phyloP scores from a whole-genome alignment of 2,113 vertebrate species.

The Mesitornis unicolor region DNA sequence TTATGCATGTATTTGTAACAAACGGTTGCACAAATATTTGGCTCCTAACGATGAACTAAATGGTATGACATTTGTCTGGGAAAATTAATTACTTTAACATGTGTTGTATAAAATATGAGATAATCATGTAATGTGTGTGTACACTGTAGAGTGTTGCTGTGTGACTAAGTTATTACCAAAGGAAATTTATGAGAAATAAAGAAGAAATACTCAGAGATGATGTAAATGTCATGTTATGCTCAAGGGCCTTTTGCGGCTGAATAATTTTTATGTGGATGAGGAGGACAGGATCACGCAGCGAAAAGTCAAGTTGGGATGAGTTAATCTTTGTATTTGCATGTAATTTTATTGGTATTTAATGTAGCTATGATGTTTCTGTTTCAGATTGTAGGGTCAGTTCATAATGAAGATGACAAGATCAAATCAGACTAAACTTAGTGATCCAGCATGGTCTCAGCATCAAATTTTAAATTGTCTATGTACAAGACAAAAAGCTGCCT shows the following conservation, averaged over 20 bases:
- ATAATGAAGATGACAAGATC: neutral
- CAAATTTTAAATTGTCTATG: neutral
- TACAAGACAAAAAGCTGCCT: neutral
- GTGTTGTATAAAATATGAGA: constrained; percentile 75
- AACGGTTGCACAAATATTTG: constrained; percentile 78
- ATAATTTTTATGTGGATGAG: constrained; percentile 60
- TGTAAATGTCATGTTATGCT: constrained; percentile 73
- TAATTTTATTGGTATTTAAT: constrained; percentile 29
- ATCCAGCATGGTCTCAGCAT: neutral
- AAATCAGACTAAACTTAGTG: neutral
- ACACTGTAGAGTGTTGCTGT: constrained; percentile 55
- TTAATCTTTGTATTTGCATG: constrained; percentile 45
- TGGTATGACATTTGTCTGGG: constrained; percentile 75
- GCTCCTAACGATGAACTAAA: constrained; percentile 72
- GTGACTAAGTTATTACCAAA: constrained; percentile 71
- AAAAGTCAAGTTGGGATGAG: constrained; percentile 45
- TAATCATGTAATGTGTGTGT: constrained; percentile 59
- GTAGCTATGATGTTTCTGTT: constrained; percentile 4
- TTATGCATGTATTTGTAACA: constrained; percentile 75
- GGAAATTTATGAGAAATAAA: constrained; percentile 70
- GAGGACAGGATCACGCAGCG: constrained; percentile 16
- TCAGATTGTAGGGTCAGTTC: neutral
- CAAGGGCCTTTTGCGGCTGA: constrained; percentile 64
- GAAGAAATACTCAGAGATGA: constrained; percentile 61
- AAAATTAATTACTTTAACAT: constrained; percentile 79